These are phyloP conservation scores for Drosophila macrothrix DNA, from an alignment of 2,888 invertebrate genomes.

Conservation along the genomic window DNA sequence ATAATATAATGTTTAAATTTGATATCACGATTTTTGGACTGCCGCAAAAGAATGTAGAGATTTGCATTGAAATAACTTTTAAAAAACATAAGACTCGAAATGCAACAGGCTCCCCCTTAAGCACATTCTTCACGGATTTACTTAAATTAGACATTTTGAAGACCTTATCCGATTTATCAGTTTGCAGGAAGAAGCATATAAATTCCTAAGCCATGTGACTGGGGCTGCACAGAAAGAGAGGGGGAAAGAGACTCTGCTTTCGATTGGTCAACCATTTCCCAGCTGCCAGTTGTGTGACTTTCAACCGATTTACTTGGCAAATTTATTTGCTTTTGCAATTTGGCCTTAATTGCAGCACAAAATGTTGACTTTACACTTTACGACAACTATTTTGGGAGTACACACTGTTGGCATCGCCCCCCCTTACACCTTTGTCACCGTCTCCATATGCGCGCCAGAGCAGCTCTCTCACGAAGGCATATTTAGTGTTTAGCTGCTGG, in stretches of 20 bases:
- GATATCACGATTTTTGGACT: background rate
- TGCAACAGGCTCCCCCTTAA: background rate
- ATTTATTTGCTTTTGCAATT: constrained; percentile 69
- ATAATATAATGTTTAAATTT: background rate
- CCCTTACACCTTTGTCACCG: background rate
- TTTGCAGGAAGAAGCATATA: background rate
- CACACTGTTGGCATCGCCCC: constrained; percentile 9
- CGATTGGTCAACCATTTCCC: constrained; percentile 30
- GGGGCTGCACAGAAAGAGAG: background rate
- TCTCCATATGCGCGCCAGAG: background rate
- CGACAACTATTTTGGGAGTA: constrained; percentile 54
- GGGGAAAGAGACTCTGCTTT: background rate
- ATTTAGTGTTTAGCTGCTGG: constrained; percentile 27
- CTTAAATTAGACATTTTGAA: background rate
- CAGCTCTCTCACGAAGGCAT: constrained; percentile 42
- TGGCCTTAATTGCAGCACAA: constrained; percentile 74
- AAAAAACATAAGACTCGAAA: background rate
- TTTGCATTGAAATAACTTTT: background rate
- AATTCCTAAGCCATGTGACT: constrained; percentile 3
- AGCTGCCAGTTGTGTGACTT: constrained; percentile 49
- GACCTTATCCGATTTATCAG: constrained; percentile 8
- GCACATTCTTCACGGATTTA: background rate
- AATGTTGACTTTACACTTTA: constrained; percentile 76
- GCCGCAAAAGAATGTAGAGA: background rate
- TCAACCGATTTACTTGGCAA: constrained; percentile 61